Conservation (phyloP, 2,113 vertebrate genomes). For the Lamprologus ornatipinnis region DNA sequence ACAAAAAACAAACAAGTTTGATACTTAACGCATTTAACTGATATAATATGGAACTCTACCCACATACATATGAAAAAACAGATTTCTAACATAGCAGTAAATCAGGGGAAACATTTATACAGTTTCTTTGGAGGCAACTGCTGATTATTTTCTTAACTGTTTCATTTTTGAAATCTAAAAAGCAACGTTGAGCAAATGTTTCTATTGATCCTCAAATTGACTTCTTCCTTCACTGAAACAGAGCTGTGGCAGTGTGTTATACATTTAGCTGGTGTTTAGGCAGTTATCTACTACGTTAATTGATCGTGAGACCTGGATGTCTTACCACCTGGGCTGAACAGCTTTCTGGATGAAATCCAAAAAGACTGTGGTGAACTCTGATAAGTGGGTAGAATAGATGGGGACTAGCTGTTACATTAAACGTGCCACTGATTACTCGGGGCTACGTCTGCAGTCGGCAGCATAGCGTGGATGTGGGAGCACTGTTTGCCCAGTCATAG, state of each 20-base stretch:
- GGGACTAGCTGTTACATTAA: background rate
- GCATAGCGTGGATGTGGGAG: background rate
- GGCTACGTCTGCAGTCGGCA: background rate
- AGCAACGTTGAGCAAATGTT: background rate
- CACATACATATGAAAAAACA: background rate
- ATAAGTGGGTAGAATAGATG: background rate
- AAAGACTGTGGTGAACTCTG: background rate
- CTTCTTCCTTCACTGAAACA: background rate
- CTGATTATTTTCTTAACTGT: background rate
- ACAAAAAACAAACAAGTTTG: background rate
- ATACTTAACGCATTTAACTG: accelerated
- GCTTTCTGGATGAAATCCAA: background rate
- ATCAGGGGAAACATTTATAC: background rate
- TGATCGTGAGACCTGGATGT: background rate
- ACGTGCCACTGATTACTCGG: background rate
- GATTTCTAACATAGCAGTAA: background rate
- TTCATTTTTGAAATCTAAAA: background rate
- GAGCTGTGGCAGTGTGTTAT: background rate
- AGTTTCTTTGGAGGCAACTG: background rate
- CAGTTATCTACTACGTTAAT: background rate
- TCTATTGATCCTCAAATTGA: background rate
- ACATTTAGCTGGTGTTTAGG: background rate
- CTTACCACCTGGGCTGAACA: background rate
- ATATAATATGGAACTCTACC: background rate
- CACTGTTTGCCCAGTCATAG: conserved; percentile 29